Conservation (phyloP, 1,140 invertebrate genomes). For the Caenorhabditis elegans region WBcel235 BX284606.5:11387501-11388000, state of each 20-base stretch:
- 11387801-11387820: neutral
- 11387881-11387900: neutral
- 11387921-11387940: neutral
- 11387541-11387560: too few species aligned
- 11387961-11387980: conserved; percentile 25
- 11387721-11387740: conserved; percentile 7
- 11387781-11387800: neutral
- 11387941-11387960: conserved; percentile 27
- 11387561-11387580: too few species aligned
- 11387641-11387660: neutral
- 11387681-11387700: neutral
- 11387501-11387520: too few species aligned
- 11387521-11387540: too few species aligned
- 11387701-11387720: neutral
- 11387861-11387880: neutral
- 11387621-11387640: neutral
- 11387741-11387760: conserved; percentile 22
- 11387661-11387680: neutral
- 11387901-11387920: conserved; percentile 22
- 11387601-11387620: too few species aligned
- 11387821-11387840: conserved; percentile 1
- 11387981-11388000: conserved; percentile 29
- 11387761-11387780: neutral
- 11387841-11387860: neutral
- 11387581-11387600: too few species aligned